A percentile compares a stretch with the other conserved stretches of the same genome.
These are phyloP conservation scores for Mallotus villosus DNA, from an alignment of 2,797 vertebrate genomes.

Conservation along the genomic window DNA sequence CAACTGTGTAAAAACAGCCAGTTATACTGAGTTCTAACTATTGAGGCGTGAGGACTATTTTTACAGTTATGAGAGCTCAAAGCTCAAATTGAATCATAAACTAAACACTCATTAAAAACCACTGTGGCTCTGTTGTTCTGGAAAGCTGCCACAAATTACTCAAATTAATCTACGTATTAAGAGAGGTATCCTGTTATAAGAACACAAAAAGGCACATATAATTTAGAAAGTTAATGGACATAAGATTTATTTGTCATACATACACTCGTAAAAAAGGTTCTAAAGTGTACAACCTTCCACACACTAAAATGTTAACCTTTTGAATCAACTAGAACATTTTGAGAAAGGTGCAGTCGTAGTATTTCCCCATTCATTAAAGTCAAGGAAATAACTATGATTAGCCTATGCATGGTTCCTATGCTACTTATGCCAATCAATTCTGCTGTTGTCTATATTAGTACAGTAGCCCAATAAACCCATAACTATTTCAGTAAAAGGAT, in stretches of 20 bases:
- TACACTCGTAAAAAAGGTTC: slow-evolving; percentile 44
- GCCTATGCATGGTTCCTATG: slow-evolving; percentile 7
- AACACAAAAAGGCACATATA: slow-evolving; percentile 7
- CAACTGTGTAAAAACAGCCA: background rate
- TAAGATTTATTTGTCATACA: slow-evolving; percentile 54
- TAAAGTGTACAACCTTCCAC: slow-evolving; percentile 24
- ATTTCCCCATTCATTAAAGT: background rate
- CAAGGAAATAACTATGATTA: background rate
- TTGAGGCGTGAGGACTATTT: background rate
- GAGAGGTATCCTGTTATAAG: too few relatives aligned
- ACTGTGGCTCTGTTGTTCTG: background rate
- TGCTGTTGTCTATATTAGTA: slow-evolving; percentile 5
- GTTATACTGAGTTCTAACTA: background rate
- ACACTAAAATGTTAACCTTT: slow-evolving; percentile 12
- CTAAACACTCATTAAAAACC: slow-evolving; percentile 1
- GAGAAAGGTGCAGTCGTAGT: slow-evolving; percentile 10
- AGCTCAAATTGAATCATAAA: too few relatives aligned
- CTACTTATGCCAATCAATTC: background rate
- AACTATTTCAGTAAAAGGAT: slow-evolving; percentile 11
- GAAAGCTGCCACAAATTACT: background rate
- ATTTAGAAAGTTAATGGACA: slow-evolving; percentile 2
- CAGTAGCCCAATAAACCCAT: slow-evolving; percentile 5
- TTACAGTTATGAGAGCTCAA: background rate
- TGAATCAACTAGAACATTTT: slow-evolving; percentile 6
- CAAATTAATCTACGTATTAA: background rate